These are phyloP conservation scores for Heliothis subflexa DNA, from an alignment of 1,140 invertebrate species.

Conservation along the genomic window DNA sequence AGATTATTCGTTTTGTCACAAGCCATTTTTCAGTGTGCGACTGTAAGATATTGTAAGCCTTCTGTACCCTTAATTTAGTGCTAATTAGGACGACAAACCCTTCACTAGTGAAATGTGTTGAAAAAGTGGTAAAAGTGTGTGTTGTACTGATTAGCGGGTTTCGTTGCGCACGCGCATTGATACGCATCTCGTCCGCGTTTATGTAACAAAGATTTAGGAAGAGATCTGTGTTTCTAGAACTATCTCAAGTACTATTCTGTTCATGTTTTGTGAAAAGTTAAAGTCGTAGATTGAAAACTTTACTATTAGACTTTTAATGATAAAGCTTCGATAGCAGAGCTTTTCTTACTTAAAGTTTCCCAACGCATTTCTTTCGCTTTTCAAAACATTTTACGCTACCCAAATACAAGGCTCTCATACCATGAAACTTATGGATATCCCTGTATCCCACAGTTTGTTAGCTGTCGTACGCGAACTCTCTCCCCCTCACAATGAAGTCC, in stretches of 20 bases:
- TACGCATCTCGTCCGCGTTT: constrained; percentile 55
- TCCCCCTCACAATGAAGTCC: constrained; percentile 71
- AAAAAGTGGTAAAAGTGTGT: constrained; percentile 52
- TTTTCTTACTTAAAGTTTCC: too few species aligned
- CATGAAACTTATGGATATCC: not conserved
- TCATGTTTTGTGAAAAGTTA: not conserved
- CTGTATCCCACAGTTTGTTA: constrained; percentile 28
- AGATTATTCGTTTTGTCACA: not conserved
- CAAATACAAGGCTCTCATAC: too few species aligned
- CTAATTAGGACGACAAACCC: constrained; percentile 32
- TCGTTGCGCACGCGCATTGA: constrained; percentile 13
- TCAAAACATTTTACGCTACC: too few species aligned
- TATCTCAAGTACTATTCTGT: constrained; percentile 8
- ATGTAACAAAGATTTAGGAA: constrained; percentile 56
- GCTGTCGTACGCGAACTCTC: constrained; percentile 19
- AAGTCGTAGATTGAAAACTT: not conserved
- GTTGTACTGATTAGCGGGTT: constrained; percentile 37
- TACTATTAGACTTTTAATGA: not conserved
- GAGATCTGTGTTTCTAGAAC: constrained; percentile 56
- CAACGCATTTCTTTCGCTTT: too few species aligned
- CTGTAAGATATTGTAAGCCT: not conserved
- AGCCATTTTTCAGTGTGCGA: not conserved
- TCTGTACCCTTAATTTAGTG: constrained; percentile 28
- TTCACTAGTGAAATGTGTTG: constrained; percentile 26
- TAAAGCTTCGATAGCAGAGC: too few species aligned